Evolutionary conservation across 1,140 invertebrate species (phyloP), one percentile per base, ranked within the genome.

Genomic region (Orchesella cincta): DNA sequence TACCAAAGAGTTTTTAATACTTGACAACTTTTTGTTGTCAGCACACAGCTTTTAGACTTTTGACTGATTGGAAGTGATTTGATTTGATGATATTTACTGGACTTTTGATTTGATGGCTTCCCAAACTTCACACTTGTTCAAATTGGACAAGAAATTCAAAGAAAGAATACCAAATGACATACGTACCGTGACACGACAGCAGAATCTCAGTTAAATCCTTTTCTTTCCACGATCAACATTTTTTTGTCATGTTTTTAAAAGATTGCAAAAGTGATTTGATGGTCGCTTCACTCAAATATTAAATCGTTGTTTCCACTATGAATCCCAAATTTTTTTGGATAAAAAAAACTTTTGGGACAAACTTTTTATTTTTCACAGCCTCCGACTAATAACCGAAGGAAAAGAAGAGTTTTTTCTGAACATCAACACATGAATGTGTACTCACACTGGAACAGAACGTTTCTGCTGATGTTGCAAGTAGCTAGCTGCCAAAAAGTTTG

Each of bases 41-140:
- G 20, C 8, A 46, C 39, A 46, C 39, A 46, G 20, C 20, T 46
- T 46, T 46, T 46, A 20, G 8, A 46, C 39, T 8, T 8, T 46
- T 46, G 39, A 46, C 39, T 46, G 39, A 46, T 46, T 46, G 39
- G 39, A 46, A 46, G 39, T 46, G 39, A 46, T 46, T 46, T 46
- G 39, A 46, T 20, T 46, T 12, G 8, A 8, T 46, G 20, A 46
- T 46, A 46, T 12, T 12, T 46, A 46, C 39, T 12, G 8, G 20
- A 46, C 39, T 46, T 46, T 46, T 46, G 20, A 12, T 46, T 46
- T 46, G 8, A 20, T n/a, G n/a, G n/a, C n/a, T 46, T 46, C 39
- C 20, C 39, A 57, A 57, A 57, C 52, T 57, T 57, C 23, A 57
- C 52, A 57, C 52, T 57, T 57, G 8, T 26, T 57, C 52, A 12